Percentiles rank a stretch among this genome's conserved stretches.
These are phyloP conservation scores for Nomada hirtipes DNA, from an alignment of 2,888 invertebrate genomes.

Conservation along the genomic window DNA sequence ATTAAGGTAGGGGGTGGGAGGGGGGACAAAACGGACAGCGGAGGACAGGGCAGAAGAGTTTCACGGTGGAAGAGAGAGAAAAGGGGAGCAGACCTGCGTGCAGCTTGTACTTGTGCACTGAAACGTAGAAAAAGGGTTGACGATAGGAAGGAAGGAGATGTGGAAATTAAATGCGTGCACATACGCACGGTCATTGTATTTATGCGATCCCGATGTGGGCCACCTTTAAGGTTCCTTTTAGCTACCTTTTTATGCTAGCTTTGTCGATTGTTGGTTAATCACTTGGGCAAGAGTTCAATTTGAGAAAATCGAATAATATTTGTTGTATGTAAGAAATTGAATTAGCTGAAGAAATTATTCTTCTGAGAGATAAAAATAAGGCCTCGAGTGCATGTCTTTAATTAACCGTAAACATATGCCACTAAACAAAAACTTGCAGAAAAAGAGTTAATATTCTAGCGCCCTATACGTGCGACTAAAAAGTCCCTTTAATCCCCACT, in stretches of 20 bases:
- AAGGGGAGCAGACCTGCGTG: slow-evolving; percentile 29
- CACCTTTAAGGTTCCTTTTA: slow-evolving; percentile 3
- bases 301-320: too few species aligned
- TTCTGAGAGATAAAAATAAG: too few species aligned
- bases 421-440: too few species aligned
- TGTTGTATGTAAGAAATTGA: too few species aligned
- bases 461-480: too few species aligned
- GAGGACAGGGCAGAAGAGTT: slow-evolving; percentile 33
- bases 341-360: too few species aligned
- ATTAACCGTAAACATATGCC: too few species aligned
- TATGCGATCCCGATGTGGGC: slow-evolving; percentile 10
- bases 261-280: not conserved
- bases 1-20: slow-evolving; percentile 6
- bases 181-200: slow-evolving; percentile 29
- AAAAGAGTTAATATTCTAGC: too few species aligned
- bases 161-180: slow-evolving; percentile 48
- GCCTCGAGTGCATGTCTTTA: too few species aligned
- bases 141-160: slow-evolving; percentile 28
- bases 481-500: too few species aligned
- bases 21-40: slow-evolving; percentile 2
- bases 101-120: slow-evolving; percentile 16
- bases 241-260: not conserved
- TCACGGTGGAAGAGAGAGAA: not conserved
- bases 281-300: too few species aligned
- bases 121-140: slow-evolving; percentile 30